Evolutionary conservation across 2,797 vertebrate species (phyloP).

Genomic region (Rhynchotus rufescens): DNA sequence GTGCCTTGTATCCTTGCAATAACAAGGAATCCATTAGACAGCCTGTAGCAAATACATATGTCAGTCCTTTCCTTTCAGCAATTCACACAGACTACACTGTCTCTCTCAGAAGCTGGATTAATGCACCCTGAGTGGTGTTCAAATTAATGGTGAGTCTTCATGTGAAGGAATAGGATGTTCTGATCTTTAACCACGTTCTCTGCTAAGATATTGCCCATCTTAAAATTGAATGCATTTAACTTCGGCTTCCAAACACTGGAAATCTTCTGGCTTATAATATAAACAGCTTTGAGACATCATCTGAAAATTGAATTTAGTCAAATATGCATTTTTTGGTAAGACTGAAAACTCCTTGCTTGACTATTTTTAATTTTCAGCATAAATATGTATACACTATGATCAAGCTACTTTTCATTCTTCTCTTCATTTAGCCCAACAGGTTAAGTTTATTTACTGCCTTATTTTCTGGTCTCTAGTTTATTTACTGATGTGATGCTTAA

Average conservation of each 20-base stretch:
- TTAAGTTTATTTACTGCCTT: neutral
- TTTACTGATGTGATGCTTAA: neutral
- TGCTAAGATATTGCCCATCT: conserved; percentile 21
- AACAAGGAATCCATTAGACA: conserved; percentile 46
- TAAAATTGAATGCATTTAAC: conserved; percentile 22
- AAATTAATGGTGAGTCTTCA: neutral
- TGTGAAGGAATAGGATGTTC: neutral
- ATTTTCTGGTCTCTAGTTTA: conserved; percentile 16
- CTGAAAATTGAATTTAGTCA: conserved; percentile 44
- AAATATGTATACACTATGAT: neutral
- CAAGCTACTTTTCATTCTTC: conserved; percentile 5
- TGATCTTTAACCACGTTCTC: neutral
- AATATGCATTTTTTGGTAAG: conserved; percentile 53
- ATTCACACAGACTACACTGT: neutral
- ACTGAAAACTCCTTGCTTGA: conserved; percentile 17
- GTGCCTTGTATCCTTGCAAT: conserved; percentile 17
- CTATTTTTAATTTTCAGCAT: conserved; percentile 33
- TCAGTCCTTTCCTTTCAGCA: neutral
- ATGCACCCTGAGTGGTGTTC: neutral
- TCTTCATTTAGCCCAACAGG: neutral
- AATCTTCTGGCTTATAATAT: conserved; percentile 22
- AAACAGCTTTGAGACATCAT: conserved; percentile 30
- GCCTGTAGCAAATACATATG: neutral
- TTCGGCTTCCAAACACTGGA: conserved; percentile 5
- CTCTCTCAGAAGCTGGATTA: conserved; percentile 22